These are phyloP conservation scores for Nesoenas mayeri DNA, from an alignment of 2,113 vertebrate genomes.

Conservation along the genomic window DNA sequence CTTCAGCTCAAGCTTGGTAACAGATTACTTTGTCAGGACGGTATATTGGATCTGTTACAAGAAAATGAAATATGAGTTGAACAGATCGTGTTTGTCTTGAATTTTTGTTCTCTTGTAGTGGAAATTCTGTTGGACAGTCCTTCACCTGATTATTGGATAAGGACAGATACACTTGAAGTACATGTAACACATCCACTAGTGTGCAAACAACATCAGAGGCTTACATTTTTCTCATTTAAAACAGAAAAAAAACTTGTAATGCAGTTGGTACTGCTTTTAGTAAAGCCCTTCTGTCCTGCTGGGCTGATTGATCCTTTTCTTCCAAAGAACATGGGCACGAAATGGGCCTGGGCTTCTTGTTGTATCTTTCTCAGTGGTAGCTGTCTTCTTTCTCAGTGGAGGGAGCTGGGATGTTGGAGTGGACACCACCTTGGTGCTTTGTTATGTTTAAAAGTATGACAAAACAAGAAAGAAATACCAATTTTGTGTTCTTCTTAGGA, in stretches of 20 bases:
- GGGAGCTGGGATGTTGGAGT: background rate
- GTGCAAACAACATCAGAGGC: background rate
- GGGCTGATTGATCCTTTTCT: conserved; percentile 22
- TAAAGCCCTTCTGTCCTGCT: background rate
- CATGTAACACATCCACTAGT: background rate
- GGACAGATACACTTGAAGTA: background rate
- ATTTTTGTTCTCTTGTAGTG: conserved; percentile 14
- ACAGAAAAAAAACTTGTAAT: background rate
- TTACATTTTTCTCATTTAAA: background rate
- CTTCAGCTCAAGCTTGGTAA: conserved; percentile 38
- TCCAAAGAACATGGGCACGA: background rate
- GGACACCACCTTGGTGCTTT: background rate
- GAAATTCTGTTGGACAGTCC: background rate
- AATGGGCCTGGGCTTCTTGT: background rate
- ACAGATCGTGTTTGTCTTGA: background rate
- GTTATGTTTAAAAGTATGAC: background rate
- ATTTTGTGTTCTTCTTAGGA: background rate
- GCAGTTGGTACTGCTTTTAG: background rate
- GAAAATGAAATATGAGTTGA: conserved; percentile 22
- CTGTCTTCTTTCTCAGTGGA: background rate
- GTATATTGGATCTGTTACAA: conserved; percentile 37
- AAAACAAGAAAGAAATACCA: background rate
- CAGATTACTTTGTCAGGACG: conserved; percentile 13
- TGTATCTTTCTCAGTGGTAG: background rate
- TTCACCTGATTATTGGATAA: background rate